Base-by-base conservation (phyloP, 64 coral and sea anemone species). In the Montipora sp. region DNA sequence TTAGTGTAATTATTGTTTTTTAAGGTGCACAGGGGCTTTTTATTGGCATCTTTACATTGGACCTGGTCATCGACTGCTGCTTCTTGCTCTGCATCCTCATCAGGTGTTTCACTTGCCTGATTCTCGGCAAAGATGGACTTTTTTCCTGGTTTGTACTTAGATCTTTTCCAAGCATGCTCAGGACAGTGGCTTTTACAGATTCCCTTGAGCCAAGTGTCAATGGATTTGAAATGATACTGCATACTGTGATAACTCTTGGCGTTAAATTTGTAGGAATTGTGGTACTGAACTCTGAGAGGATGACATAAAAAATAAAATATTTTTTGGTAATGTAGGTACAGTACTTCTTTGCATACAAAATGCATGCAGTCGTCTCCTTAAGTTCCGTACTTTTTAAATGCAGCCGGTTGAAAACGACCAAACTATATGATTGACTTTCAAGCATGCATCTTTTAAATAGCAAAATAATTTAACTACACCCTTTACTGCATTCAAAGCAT, bases 181-280 rank as follows among this genome's bases (percentile, higher is more conserved):
- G 78, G 10, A 77, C 96, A 98, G 77, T 91, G 93, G 70, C 96
- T 98, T 23, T 95, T 93, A 67, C 96, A 98, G 49, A 95, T 69
- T 12, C 96, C 96, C 24, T 55, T 98, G 12, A 98, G 90, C 96
- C 96, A 98, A 58, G 93, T 98, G 59, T 98, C 87, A 58, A 98
- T 98, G 5, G 96, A 98, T 83, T 98, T 98, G 87, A 98, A 98
- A 45, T 98, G 91, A 75, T 93, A 98, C 61, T 90, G 89, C 93
- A 98, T 98, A 58, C 75, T 93, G 74, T 98, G 80, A 69, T 98
- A 98, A 57, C 96, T 95, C 72, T 98, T 98, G 8, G 96, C 95
- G 12, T 90, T 94, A 86, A 95, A 98, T 57, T 90, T 90, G 90
- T 98, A 98, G 9, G 96, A 98, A 61, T 98, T 87, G 78, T 93